Percentiles rank a stretch among this genome's conserved stretches.
phyloP scores from a whole-genome alignment of 37 sponge, comb jelly and placozoan species.

The Spongia lamella region DNA sequence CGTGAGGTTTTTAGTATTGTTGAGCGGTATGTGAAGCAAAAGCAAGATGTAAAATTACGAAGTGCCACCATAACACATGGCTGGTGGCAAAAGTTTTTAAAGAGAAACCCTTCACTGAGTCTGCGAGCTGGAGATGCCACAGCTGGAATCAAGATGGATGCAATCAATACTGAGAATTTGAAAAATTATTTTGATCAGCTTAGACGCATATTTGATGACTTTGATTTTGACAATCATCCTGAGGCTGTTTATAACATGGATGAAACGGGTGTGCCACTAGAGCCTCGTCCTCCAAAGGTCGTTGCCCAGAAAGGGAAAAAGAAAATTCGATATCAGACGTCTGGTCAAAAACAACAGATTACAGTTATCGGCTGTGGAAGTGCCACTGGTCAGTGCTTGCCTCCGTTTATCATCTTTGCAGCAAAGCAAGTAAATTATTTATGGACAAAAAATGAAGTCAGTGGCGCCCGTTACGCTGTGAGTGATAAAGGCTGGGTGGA shows the following conservation, averaged over 20 bases:
- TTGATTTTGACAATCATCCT: slow-evolving; percentile 14
- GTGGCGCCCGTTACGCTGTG: neutral
- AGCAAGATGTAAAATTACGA: no score
- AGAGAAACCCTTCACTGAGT: no score
- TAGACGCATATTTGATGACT: slow-evolving; percentile 8
- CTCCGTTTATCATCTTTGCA: slow-evolving; percentile 16
- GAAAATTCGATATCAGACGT: slow-evolving; percentile 3
- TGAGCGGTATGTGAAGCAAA: no score
- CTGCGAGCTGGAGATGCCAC: slow-evolving; percentile 14
- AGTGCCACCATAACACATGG: no score
- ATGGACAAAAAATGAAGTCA: slow-evolving; percentile 3
- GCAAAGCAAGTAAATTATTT: slow-evolving; percentile 7
- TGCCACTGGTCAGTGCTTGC: slow-evolving; percentile 13
- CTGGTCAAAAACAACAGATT: slow-evolving; percentile 15
- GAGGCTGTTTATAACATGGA: slow-evolving; percentile 19
- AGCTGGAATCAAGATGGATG: slow-evolving; percentile 1
- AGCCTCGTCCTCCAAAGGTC: slow-evolving; percentile 16
- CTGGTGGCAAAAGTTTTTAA: no score
- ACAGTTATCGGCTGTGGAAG: slow-evolving; percentile 21
- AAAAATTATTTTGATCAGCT: slow-evolving; percentile 1
- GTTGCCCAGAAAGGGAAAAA: slow-evolving; percentile 11
- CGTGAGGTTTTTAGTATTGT: no score
- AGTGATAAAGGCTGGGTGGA: slow-evolving; percentile 11
- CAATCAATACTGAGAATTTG: slow-evolving; percentile 13
- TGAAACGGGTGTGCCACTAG: slow-evolving; percentile 15